Conservation (phyloP, 2,113 vertebrate species). For the Coracopsis vasa region DNA sequence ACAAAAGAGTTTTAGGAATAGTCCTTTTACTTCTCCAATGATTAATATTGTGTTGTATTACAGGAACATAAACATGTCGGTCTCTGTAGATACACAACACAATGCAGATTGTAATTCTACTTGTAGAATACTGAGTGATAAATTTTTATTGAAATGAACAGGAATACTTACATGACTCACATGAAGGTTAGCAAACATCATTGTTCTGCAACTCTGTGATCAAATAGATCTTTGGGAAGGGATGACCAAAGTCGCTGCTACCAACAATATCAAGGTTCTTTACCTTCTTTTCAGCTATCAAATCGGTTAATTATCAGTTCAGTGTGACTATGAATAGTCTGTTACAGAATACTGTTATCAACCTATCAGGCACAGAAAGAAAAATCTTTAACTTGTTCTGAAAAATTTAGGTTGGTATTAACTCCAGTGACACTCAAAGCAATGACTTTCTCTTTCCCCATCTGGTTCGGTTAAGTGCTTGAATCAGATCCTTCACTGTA, state of each 20-base stretch:
- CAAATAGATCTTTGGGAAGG: not conserved
- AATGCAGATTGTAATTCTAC: not conserved
- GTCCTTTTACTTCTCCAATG: not conserved
- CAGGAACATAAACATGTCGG: not conserved
- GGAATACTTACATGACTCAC: not conserved
- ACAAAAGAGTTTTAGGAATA: constrained; percentile 1
- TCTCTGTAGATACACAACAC: not conserved
- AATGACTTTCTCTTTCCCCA: no score
- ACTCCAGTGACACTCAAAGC: not conserved
- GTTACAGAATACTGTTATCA: not conserved
- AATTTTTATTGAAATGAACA: not conserved
- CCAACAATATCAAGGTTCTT: not conserved
- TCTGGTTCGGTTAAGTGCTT: not conserved
- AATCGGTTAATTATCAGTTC: constrained; percentile 13
- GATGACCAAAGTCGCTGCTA: not conserved
- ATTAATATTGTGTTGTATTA: not conserved
- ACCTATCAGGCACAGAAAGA: not conserved
- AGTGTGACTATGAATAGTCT: constrained; percentile 28
- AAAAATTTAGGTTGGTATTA: not conserved
- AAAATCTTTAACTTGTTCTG: not conserved
- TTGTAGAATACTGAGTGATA: not conserved
- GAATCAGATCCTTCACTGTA: not conserved
- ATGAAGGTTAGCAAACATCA: not conserved
- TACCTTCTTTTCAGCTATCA: not conserved
- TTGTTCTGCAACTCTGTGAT: not conserved